Conservation (phyloP, 2,797 vertebrate species). For the Antennarius maculatus region DNA sequence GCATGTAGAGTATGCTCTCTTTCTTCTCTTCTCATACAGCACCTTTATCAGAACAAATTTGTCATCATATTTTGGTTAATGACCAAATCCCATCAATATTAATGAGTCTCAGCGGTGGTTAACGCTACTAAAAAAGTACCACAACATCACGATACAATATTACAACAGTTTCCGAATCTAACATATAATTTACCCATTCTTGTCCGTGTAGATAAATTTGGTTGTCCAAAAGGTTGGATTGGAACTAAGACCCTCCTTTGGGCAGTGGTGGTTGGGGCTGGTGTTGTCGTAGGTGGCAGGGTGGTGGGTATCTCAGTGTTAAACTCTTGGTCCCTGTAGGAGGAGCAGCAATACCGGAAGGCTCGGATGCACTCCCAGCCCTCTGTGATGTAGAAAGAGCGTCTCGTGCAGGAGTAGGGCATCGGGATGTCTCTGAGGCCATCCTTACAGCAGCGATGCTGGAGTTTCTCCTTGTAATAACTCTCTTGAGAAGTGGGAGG, state of each 20-base stretch:
- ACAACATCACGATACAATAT: too few species aligned
- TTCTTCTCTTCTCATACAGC: too few species aligned
- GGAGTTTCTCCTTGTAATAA: constrained; percentile 70
- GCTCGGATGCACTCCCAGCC: constrained; percentile 77
- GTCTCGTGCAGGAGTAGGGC: constrained; percentile 78
- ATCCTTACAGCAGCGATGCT: constrained; percentile 79
- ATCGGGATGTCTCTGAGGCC: constrained; percentile 81
- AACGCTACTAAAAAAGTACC: too few species aligned
- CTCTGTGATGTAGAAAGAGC: constrained; percentile 78
- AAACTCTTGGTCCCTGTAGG: constrained; percentile 63
- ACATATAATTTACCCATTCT: too few species aligned
- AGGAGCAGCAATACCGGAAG: constrained; percentile 82
- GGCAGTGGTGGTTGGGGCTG: neutral
- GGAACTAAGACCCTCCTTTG: neutral
- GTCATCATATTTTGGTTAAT: too few species aligned
- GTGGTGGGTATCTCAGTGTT: constrained; percentile 56
- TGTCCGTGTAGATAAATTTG: too few species aligned
- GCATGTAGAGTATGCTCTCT: too few species aligned
- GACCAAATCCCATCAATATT: too few species aligned
- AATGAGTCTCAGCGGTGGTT: too few species aligned
- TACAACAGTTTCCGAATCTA: too few species aligned
- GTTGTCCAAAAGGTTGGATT: too few species aligned
- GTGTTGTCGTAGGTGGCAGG: constrained; percentile 36
- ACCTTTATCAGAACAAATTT: too few species aligned
- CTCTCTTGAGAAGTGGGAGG: constrained; percentile 64